Evolutionary conservation across 2,113 vertebrate species (phyloP).

Genomic region (Pachypanchax playfairii): DNA sequence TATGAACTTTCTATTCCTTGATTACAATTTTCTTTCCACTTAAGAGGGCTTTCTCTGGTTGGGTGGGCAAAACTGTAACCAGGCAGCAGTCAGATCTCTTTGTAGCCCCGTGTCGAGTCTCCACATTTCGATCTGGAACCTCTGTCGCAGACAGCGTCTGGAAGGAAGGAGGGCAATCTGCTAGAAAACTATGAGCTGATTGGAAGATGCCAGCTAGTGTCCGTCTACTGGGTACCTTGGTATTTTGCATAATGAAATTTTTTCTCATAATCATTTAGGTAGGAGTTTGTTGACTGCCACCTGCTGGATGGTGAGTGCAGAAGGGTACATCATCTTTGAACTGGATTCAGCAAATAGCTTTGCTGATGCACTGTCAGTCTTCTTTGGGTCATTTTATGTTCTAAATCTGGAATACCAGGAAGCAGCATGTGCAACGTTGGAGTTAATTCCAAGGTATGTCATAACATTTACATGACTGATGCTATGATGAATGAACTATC

Average conservation of each 20-base stretch:
- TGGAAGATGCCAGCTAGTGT: too few species aligned
- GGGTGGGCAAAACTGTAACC: too few species aligned
- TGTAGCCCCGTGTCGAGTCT: too few species aligned
- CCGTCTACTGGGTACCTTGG: too few species aligned
- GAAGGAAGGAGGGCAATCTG: too few species aligned
- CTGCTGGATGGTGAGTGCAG: not conserved
- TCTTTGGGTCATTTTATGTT: not conserved
- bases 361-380: not conserved
- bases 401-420: not conserved
- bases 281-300: not conserved
- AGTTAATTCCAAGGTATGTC: not conserved
- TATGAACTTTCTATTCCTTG: not conserved
- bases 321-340: not conserved
- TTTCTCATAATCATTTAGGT: not conserved
- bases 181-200: too few species aligned
- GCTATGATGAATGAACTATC: not conserved
- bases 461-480: not conserved
- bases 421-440: not conserved
- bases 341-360: not conserved
- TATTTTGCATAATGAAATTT: not conserved
- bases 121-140: too few species aligned
- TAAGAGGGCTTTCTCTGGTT: too few species aligned
- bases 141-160: too few species aligned
- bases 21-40: too few species aligned
- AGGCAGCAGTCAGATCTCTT: too few species aligned